These are phyloP conservation scores for Amphilophus citrinellus DNA, from an alignment of 2,113 vertebrate species.

Conservation along the genomic window DNA sequence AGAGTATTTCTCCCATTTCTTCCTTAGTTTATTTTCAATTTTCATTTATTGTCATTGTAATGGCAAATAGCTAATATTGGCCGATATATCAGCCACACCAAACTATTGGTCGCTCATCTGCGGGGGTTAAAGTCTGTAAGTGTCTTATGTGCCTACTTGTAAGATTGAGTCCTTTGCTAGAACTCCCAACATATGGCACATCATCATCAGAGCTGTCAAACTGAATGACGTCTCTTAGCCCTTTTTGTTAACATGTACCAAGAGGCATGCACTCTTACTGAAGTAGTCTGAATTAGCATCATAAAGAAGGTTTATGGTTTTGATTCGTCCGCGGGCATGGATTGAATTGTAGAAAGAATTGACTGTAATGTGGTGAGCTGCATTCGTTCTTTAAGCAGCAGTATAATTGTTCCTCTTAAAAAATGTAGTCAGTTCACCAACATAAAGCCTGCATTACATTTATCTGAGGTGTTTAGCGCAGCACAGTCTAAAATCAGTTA, in stretches of 20 bases:
- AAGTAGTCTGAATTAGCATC: slow-evolving; percentile 13
- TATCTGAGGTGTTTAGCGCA: background rate
- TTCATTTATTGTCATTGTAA: background rate
- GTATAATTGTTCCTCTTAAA: background rate
- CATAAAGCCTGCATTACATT: background rate
- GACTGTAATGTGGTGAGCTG: background rate
- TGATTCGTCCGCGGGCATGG: background rate
- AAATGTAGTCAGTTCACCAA: background rate
- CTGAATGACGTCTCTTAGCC: background rate
- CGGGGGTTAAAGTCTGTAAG: background rate
- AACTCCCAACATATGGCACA: background rate
- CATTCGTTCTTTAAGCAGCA: slow-evolving; percentile 1
- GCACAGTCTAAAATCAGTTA: background rate
- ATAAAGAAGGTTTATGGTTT: slow-evolving; percentile 23
- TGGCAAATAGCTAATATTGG: background rate
- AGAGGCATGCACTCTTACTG: background rate
- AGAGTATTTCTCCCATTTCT: no score
- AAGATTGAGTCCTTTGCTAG: background rate
- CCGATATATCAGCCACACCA: background rate
- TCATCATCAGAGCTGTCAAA: background rate
- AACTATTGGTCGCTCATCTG: background rate
- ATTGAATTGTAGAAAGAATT: background rate
- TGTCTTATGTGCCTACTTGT: background rate
- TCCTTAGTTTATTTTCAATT: no score
- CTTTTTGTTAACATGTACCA: background rate